Evolutionary conservation across 2,888 invertebrate species (phyloP), one percentile per base, ranked within the genome.

Genomic region (Xanthostigma xanthostigma): DNA sequence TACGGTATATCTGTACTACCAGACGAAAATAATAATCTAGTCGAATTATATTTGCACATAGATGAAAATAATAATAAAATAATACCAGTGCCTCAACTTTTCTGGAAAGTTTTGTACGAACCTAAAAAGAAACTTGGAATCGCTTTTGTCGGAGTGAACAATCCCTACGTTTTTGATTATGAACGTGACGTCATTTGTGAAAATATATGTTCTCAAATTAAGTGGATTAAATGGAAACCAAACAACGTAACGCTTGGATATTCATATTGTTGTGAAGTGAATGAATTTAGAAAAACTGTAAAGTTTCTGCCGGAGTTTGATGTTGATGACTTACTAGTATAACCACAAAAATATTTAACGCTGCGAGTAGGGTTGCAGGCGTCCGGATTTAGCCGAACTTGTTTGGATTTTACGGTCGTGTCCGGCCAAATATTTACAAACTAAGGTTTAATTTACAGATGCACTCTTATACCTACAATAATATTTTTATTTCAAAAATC

Each of bases 141-240:
- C 1, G 80, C 74, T 2, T 74, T 80, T 55, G 59, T 81, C 8
- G 72, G 76, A 41, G 70, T 78, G 49, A 81, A 81, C 64, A 79
- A 81, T 59, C 80, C 81, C 0, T 62, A 65, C 51, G 50, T 61
- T 10, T 55, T 55, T 37, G 49, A 59, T 43, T 45, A 53, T 8
- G 48, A 48, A 53, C 65, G 0, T 58, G 67, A 3, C 68, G 67
- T 36, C 67, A 69, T 50, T 52, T 68, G 51, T 52, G 59, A 58
- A 34, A 69, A 75, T 49, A 64, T 78, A 53, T 79, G 79, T 59
- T 55, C 62, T 13, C 69, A 73, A 43, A 71, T 79, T 55, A 66
- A 64, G 55, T 81, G 81, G 81, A 60, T 81, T n/a, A 61, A 59
- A 2, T 79, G 78, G 78, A 14, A 45, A 14, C 50, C 58, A 2